Conservation (phyloP, 1,140 invertebrate species). For the Lepidurus arcticus region DNA sequence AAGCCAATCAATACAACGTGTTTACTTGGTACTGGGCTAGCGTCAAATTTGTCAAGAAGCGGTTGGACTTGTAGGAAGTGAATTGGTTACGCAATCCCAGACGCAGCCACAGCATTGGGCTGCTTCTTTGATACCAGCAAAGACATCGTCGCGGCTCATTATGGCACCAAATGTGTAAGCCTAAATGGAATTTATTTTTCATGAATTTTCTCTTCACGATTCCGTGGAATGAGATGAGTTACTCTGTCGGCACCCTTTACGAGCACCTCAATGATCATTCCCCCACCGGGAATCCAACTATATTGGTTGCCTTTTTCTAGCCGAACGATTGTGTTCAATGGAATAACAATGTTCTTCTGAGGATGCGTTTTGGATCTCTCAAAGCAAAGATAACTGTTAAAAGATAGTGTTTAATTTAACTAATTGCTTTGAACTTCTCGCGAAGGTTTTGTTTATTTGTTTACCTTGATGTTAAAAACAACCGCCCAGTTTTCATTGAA, state of each 20-base stretch:
- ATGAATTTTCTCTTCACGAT: neutral
- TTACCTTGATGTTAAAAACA: constrained; percentile 48
- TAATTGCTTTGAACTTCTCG: neutral
- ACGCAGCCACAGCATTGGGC: constrained; percentile 39
- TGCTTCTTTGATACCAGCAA: constrained; percentile 43
- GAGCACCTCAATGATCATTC: constrained; percentile 47
- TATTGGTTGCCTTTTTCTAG: constrained; percentile 48
- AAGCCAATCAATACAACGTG: neutral
- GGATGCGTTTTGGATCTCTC: constrained; percentile 46
- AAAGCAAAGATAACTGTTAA: constrained; percentile 48
- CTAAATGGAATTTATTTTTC: constrained; percentile 37
- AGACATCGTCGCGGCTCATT: constrained; percentile 46
- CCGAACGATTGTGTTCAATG: constrained; percentile 43
- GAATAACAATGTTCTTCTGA: constrained; percentile 46
- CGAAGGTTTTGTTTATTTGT: constrained; percentile 28
- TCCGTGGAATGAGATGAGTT: neutral
- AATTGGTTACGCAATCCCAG: constrained; percentile 31
- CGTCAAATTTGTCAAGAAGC: neutral
- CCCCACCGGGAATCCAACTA: constrained; percentile 46
- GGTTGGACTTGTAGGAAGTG: neutral
- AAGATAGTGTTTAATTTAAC: constrained; percentile 24
- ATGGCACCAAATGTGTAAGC: constrained; percentile 47
- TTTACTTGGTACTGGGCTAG: neutral
- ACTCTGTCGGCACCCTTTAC: constrained; percentile 44
- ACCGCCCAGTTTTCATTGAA: constrained; percentile 47